These are phyloP conservation scores for Xylocopa sonorina DNA, from an alignment of 1,140 invertebrate species.

Conservation along the genomic window DNA sequence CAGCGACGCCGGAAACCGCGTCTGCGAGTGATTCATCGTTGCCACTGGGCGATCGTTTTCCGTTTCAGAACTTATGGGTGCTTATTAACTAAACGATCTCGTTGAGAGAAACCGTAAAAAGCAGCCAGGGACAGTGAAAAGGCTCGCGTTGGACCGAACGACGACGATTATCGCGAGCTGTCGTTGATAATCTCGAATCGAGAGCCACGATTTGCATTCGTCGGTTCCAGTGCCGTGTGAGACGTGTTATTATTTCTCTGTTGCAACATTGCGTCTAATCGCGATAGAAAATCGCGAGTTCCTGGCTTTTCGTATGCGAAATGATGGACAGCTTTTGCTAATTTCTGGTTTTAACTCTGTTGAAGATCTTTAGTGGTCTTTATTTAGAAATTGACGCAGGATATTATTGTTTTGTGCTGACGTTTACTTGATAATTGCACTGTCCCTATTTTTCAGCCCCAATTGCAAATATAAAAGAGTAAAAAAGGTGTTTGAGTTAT, in stretches of 20 bases:
- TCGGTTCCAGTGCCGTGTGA: conserved; percentile 14
- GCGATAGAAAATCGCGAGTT: no score
- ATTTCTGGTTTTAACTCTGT: no score
- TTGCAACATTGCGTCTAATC: conserved; percentile 50
- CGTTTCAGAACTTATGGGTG: no score
- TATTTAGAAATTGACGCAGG: no score
- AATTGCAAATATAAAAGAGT: no score
- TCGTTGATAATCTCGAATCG: background rate
- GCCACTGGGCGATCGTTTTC: background rate
- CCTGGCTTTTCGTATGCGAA: no score
- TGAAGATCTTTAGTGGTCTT: no score
- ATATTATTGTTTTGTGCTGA: no score
- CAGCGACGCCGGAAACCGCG: background rate
- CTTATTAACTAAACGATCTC: background rate
- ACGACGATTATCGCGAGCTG: conserved; percentile 10
- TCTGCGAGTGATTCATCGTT: background rate
- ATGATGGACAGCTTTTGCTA: no score
- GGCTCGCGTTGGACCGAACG: background rate
- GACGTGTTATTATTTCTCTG: conserved; percentile 56
- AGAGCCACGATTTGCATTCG: conserved; percentile 30
- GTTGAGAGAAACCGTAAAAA: background rate
- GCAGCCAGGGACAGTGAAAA: background rate
- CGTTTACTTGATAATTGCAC: no score
- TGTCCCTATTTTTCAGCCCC: no score
- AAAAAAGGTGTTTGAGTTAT: no score